Base-by-base conservation (phyloP, 2,797 vertebrate species). In the Agapornis canus region DNA sequence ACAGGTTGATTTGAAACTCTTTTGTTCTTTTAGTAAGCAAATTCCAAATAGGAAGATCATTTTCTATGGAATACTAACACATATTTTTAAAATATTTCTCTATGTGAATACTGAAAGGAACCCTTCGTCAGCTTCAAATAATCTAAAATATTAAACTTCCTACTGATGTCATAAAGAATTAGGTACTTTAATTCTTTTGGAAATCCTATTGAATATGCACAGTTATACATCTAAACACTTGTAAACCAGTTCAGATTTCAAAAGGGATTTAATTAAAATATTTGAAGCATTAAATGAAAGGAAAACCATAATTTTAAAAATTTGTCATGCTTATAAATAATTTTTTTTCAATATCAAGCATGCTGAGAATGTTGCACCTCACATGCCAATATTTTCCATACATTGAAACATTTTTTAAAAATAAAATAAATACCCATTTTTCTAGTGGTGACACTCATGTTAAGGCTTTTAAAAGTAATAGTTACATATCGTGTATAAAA, bases 261-360 rank as follows among this genome's bases (percentile, higher is more conserved):
- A 70, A 68, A 2, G 0, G 1, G 0, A 40, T 79, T 72, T 19
- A 57, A 65, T 76, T 19, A 10, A 60, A 75, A 54, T 57, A 68
- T 25, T 40, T 37, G 16, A 65, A 32, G 0, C 54, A 31, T 23
- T 78, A 57, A 32, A 32, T 70, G 8, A 70, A 68, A 86, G 29
- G 32, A 69, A 19, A 1, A 2, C 2, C 1, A 22, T 5, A 8
- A 5, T 66, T 63, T 39, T 5, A 4, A 8, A 12, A 5, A 19
- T 15, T 25, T 72, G 1, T 12, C 2, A 3, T 51, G 39, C 16
- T 48, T 5, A 59, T 47, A 47, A 32, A 56, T 47, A 4, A 8
- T 1, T 19, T 49, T 35, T 35, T 85, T 49, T 43, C 31, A 37
- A 27, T 3, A 29, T 57, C 2, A 20, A 31, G 47, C 25, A 1